Conservation (phyloP, 2,113 vertebrate species). For the Tragulus kanchil region DNA sequence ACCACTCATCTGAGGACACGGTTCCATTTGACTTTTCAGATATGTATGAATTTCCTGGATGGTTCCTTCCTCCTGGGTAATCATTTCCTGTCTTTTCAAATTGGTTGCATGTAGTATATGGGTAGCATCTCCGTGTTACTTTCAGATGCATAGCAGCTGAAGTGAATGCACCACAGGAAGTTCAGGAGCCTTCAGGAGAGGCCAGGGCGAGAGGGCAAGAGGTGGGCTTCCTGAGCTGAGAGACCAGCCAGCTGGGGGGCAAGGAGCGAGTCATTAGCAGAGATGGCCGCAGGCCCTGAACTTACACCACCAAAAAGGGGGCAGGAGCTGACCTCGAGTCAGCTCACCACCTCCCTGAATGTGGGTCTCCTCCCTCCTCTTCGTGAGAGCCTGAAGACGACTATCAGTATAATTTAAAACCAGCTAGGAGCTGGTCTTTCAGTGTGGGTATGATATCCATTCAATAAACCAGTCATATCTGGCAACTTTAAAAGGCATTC, state of each 20-base stretch:
- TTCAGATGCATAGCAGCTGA: neutral
- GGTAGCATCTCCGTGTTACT: neutral
- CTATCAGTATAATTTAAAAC: neutral
- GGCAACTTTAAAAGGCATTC: slow-evolving; percentile 25
- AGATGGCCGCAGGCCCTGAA: neutral
- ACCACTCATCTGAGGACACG: neutral
- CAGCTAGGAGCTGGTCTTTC: neutral
- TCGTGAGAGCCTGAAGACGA: neutral
- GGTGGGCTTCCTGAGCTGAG: neutral
- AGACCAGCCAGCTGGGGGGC: neutral
- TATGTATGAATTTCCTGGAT: neutral
- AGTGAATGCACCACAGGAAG: neutral
- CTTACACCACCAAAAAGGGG: neutral
- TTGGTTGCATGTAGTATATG: neutral
- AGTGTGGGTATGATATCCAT: neutral
- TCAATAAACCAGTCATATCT: slow-evolving; percentile 55
- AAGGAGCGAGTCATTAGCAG: neutral
- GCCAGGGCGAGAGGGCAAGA: neutral
- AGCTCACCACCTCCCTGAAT: slow-evolving; percentile 37
- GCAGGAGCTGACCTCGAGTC: neutral
- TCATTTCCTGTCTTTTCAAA: neutral
- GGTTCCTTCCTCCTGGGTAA: neutral
- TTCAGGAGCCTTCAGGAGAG: neutral
- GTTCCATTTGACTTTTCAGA: neutral
- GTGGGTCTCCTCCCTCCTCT: neutral